Evolutionary conservation across 2,113 vertebrate species (phyloP).

Genomic region (Etheostoma spectabile): DNA sequence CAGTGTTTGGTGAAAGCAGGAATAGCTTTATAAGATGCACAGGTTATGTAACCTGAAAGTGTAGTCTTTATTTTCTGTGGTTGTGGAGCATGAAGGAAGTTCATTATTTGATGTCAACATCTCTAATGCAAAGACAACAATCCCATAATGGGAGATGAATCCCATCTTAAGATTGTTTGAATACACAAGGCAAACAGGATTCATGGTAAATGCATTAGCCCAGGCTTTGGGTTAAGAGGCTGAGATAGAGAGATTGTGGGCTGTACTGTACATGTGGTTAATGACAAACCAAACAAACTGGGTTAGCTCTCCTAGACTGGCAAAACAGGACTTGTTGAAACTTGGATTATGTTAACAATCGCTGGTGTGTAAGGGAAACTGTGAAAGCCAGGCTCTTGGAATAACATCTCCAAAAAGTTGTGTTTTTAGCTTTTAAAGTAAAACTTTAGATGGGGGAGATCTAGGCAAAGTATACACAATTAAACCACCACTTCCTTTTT

Average conservation of each 20-base stretch:
- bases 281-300: slow-evolving; percentile 81
- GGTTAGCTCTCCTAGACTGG: slow-evolving; percentile 65
- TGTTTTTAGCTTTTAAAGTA: slow-evolving; percentile 72
- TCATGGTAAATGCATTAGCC: slow-evolving; percentile 64
- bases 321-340: slow-evolving; percentile 83
- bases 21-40: background rate
- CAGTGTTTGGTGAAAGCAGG: background rate
- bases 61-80: slow-evolving; percentile 27
- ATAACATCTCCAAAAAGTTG: slow-evolving; percentile 67
- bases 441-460: slow-evolving; percentile 49
- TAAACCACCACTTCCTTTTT: slow-evolving; percentile 71
- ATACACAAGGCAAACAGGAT: slow-evolving; percentile 57
- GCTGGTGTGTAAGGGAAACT: slow-evolving; percentile 60
- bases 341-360: slow-evolving; percentile 78
- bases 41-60: background rate
- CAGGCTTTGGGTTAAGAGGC: slow-evolving; percentile 54
- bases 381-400: slow-evolving; percentile 66
- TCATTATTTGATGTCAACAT: slow-evolving; percentile 57
- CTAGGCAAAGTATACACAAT: slow-evolving; percentile 70
- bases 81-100: slow-evolving; percentile 54
- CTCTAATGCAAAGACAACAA: slow-evolving; percentile 66
- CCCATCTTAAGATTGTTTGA: slow-evolving; percentile 60
- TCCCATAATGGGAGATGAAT: slow-evolving; percentile 52
- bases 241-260: slow-evolving; percentile 59
- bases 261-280: slow-evolving; percentile 75